Percentiles rank a stretch among this genome's conserved stretches.
Evolutionary conservation across 1,140 invertebrate genomes (phyloP).

Genomic region (Microplitis demolitor): DNA sequence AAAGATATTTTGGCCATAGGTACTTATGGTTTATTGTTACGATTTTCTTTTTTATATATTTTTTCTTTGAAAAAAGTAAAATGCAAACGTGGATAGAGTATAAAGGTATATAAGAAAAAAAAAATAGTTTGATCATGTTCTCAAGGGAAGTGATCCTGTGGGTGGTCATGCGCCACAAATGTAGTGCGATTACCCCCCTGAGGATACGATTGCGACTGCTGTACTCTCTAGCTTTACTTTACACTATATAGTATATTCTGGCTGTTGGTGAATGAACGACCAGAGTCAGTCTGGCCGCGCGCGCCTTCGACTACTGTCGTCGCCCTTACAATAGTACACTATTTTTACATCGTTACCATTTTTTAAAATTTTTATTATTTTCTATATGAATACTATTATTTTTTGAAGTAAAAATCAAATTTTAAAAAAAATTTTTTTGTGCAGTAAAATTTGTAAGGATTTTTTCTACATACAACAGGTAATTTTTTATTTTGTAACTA

Average conservation of each 20-base stretch:
- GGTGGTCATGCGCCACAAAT: conserved; percentile 24
- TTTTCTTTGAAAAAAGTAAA: neutral
- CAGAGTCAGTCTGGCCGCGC: conserved; percentile 48
- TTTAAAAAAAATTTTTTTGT: too few relatives aligned
- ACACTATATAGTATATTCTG: neutral
- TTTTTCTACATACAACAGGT: too few relatives aligned
- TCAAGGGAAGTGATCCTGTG: conserved; percentile 13
- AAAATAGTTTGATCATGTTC: neutral
- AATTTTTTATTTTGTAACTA: too few relatives aligned
- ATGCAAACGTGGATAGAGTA: neutral
- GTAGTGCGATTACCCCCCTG: conserved; percentile 17
- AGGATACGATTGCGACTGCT: conserved; percentile 8
- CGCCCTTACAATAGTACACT: neutral
- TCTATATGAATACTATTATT: neutral
- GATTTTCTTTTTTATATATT: too few relatives aligned
- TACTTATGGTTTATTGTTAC: too few relatives aligned
- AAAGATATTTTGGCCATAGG: too few relatives aligned
- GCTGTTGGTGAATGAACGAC: conserved; percentile 20
- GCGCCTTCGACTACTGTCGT: conserved; percentile 48
- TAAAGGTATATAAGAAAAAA: neutral
- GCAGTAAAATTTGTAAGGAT: too few relatives aligned
- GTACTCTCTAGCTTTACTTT: too few relatives aligned
- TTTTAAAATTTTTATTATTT: neutral
- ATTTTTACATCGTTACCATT: neutral
- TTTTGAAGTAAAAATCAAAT: too few relatives aligned